Evolutionary conservation across 2,113 vertebrate species (phyloP), one percentile per base, ranked within the genome.

Genomic region (Procavia capensis): DNA sequence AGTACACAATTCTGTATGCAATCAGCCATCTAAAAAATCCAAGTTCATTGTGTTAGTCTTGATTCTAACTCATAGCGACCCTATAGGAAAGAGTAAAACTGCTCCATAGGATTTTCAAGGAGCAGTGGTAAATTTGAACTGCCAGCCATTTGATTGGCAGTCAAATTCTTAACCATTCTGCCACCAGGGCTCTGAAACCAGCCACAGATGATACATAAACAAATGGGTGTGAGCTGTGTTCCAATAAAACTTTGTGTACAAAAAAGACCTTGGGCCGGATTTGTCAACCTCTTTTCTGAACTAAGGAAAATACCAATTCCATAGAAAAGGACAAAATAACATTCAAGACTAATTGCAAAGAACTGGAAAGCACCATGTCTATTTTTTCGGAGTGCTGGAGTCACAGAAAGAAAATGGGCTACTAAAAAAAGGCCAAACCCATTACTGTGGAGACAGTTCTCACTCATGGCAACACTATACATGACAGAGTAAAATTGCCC

Each of bases 271-370:
- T 36, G 74, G 75, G 54, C 45, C 86, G 22, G 0, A 41, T 88
- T 36, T 82, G 72, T 36, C 75, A 79, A 0, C 34, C n/a, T 84
- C 45, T 59, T 31, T 68, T 57, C 27, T 61, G 57, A 63, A 88
- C 45, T 19, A 39, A 64, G 20, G 36, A 80, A 76, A 83, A 72
- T 17, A n/a, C 45, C 39, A 75, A 4, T 16, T 92, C 79, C 75
- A 70, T 43, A 57, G 66, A 5, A 79, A 91, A 89, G 61, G 66
- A 36, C 25, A 64, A 13, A 91, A n/a, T 36, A 74, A 31, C 31
- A 50, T 36, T 82, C 87, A 57, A 72, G 79, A 72, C 63, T 70
- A 50, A 66, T 85, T 84, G 41, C 85, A 85, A 89, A 95, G 45
- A 74, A 41, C 39, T 34, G 29, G 20, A 82, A 61, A 86, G 22